Evolutionary conservation across 2,888 invertebrate genomes (phyloP), one percentile per base, ranked within the genome.

Genomic region (Pecten maximus): DNA sequence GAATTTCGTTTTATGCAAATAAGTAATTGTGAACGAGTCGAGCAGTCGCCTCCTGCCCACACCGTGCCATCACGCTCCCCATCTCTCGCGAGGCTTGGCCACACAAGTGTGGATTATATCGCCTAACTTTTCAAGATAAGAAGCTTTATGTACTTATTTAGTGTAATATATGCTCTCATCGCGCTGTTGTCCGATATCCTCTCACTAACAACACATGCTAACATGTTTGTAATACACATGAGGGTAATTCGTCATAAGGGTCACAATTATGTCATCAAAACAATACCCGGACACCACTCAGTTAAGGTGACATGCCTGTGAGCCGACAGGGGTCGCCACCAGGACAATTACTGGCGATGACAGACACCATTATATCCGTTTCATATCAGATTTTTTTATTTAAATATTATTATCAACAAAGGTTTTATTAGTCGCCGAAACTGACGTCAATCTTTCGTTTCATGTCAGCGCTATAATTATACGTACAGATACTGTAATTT

Each of bases 1-100:
- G 74, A 23, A 74, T 74, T 74, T 74, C 23, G 74, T 74, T 74
- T 74, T 74, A 74, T 74, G 74, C 74, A 74, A 74, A 74, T 74
- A 74, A 74, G 74, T 74, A 74, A 74, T 74, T 8, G 74, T 74
- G 74, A 8, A 35, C 35, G 74, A 74, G 74, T 28, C 74, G 12
- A 74, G 23, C 74, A 74, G 74, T 74, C 74, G 74, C 74, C 74
- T 74, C 28, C 74, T 74, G 35, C 74, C 74, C 23, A 35, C 28
- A 35, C 28, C 60, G 16, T 60, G 16, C 35, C 74, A 74, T 74
- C 74, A 74, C 23, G 74, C 23, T 74, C 74, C 12, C 74, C 35
- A 28, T 10, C 28, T 23, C 74, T 74, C 35, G 35, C 74, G 35
- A 74, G 74, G 35, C 74, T 23, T 35, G 2, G 74, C 74, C 12